Conservation (phyloP, 2,888 invertebrate species). For the Scaeva pyrastri region DNA sequence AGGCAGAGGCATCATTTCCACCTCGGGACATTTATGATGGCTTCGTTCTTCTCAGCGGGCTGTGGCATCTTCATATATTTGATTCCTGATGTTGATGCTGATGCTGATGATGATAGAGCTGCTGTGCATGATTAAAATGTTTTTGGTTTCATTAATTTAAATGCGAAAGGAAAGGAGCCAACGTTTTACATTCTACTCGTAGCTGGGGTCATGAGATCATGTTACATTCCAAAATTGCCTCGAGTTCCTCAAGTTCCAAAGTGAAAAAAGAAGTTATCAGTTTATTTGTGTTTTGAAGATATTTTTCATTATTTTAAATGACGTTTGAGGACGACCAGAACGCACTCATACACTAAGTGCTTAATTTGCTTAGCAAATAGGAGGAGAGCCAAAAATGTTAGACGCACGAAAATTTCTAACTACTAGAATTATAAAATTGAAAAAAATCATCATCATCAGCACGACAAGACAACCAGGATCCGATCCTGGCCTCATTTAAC, state of each 20-base stretch:
- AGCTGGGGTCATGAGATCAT: slow-evolving; percentile 29
- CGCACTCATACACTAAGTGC: no score
- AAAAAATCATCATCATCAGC: no score
- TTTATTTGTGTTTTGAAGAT: no score
- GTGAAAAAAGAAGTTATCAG: no score
- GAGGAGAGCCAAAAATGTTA: no score
- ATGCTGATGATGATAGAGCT: slow-evolving; percentile 73
- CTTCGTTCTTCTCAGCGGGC: slow-evolving; percentile 63
- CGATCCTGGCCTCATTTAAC: no score
- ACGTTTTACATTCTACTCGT: slow-evolving; percentile 27
- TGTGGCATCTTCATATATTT: slow-evolving; percentile 68
- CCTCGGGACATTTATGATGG: slow-evolving; percentile 73
- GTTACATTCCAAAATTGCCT: slow-evolving; percentile 49
- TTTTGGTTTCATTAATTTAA: slow-evolving; percentile 78
- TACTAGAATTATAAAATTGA: no score
- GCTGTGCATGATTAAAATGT: slow-evolving; percentile 78
- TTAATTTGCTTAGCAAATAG: no score
- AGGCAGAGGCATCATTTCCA: slow-evolving; percentile 60
- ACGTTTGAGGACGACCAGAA: no score
- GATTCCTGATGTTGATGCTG: slow-evolving; percentile 32
- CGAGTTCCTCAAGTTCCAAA: slow-evolving; percentile 1
- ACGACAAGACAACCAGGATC: no score
- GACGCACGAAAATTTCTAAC: no score
- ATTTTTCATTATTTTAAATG: no score
- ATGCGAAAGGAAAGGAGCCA: slow-evolving; percentile 74